Percentiles rank a stretch among this genome's conserved stretches.
Evolutionary conservation across 1,140 invertebrate genomes (phyloP).

Genomic region (Tetramorium parvispinum): DNA sequence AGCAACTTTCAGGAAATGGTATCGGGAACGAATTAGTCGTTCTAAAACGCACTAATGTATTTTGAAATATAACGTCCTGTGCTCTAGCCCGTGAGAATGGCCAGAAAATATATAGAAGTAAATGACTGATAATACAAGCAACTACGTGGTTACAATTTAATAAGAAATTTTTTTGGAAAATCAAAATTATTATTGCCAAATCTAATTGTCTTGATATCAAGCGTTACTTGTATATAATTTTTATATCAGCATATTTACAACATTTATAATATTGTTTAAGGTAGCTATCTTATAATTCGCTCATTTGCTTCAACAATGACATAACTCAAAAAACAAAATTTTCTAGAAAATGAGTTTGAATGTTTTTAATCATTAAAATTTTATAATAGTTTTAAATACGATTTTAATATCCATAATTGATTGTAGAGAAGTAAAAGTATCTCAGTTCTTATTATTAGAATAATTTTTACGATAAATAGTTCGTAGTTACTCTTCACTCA

Average conservation of each 20-base stretch:
- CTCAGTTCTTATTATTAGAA: too few relatives aligned
- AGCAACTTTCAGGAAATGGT: background rate
- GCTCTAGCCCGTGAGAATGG: background rate
- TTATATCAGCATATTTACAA: background rate
- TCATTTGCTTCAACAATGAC: too few relatives aligned
- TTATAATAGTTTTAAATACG: too few relatives aligned
- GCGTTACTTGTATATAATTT: background rate
- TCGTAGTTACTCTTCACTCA: too few relatives aligned
- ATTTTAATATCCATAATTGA: too few relatives aligned
- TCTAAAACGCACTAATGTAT: conserved; percentile 12
- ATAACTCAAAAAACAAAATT: too few relatives aligned
- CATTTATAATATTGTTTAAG: too few relatives aligned
- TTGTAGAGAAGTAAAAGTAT: too few relatives aligned
- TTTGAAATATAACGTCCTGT: background rate
- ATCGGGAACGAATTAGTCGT: conserved; percentile 27
- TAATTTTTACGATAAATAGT: too few relatives aligned
- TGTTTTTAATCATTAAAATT: too few relatives aligned
- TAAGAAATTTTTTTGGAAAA: background rate
- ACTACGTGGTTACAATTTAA: background rate
- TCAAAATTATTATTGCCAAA: background rate
- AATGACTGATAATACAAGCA: background rate
- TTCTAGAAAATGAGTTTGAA: too few relatives aligned
- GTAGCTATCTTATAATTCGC: too few relatives aligned
- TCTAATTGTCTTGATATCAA: background rate
- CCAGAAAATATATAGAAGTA: background rate